phyloP scores from a whole-genome alignment of 2,888 invertebrate species.

The Cremastinae sp. region DNA sequence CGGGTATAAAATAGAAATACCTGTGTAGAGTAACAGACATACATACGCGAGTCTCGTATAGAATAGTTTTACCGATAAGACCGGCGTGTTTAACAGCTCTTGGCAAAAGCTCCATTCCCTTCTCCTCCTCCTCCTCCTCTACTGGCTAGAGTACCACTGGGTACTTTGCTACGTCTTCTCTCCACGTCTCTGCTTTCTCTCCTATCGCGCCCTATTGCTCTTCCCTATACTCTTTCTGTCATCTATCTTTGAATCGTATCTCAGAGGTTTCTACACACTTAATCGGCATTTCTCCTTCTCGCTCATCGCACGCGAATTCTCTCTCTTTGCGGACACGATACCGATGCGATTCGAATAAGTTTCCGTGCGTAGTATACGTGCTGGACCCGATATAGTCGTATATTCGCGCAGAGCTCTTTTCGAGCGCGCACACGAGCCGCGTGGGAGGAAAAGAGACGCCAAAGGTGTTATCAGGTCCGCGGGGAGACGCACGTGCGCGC shows the following conservation, averaged over 20 bases:
- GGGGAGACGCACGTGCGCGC: constrained; percentile 40
- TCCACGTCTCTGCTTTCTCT: constrained; percentile 59
- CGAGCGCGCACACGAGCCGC: constrained; percentile 34
- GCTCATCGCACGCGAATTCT: constrained; percentile 30
- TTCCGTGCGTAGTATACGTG: constrained; percentile 4
- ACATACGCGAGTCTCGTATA: constrained; percentile 72
- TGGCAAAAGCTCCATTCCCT: constrained; percentile 72
- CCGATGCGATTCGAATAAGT: constrained; percentile 48
- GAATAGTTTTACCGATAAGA: constrained; percentile 79
- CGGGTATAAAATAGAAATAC: constrained; percentile 10
- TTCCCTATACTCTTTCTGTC: constrained; percentile 56
- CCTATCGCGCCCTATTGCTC: too few species aligned
- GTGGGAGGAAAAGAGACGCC: constrained; percentile 40
- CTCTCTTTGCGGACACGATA: constrained; percentile 32
- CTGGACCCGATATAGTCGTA: not conserved
- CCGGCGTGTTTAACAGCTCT: constrained; percentile 78
- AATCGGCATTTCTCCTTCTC: constrained; percentile 2
- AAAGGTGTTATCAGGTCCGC: constrained; percentile 47
- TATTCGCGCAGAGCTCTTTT: constrained; percentile 49
- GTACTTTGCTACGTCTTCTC: constrained; percentile 60
- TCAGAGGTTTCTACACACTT: constrained; percentile 31
- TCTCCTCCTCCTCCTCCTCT: constrained; percentile 53
- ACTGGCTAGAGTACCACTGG: constrained; percentile 43
- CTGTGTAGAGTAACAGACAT: constrained; percentile 6
- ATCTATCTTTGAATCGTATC: constrained; percentile 59